These are phyloP conservation scores for Ptychoptera albimana DNA, from an alignment of 2,888 invertebrate genomes.

Conservation along the genomic window DNA sequence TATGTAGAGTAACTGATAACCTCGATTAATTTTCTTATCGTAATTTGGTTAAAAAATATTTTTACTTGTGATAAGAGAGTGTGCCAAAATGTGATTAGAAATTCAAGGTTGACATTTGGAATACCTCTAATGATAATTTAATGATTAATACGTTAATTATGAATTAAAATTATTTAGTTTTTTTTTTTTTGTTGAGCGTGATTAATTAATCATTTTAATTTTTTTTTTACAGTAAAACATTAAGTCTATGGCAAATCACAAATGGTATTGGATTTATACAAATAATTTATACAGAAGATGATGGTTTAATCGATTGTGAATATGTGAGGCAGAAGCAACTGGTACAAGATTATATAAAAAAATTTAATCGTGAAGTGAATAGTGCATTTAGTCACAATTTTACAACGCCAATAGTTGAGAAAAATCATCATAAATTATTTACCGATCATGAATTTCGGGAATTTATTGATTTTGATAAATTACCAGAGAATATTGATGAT, in stretches of 20 bases:
- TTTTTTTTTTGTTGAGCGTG: background rate
- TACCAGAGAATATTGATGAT: constrained; percentile 11
- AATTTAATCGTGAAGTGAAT: constrained; percentile 30
- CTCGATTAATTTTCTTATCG: too few relatives aligned
- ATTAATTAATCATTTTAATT: background rate
- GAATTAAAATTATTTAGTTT: background rate
- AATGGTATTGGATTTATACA: constrained; percentile 39
- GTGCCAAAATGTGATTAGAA: too few relatives aligned
- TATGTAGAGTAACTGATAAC: too few relatives aligned
- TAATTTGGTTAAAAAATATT: too few relatives aligned
- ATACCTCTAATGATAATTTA: background rate
- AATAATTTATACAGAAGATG: constrained; percentile 34
- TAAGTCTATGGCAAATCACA: constrained; percentile 37
- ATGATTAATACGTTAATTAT: background rate
- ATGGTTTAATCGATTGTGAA: constrained; percentile 38
- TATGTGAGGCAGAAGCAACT: constrained; percentile 29
- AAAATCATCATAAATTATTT: background rate
- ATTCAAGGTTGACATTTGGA: background rate
- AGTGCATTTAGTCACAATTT: constrained; percentile 8
- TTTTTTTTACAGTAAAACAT: constrained; percentile 19
- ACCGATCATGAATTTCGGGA: constrained; percentile 10
- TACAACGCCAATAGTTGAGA: constrained; percentile 5
- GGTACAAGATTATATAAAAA: constrained; percentile 31
- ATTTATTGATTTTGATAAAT: constrained; percentile 8
- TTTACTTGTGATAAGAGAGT: too few relatives aligned